phyloP scores from a whole-genome alignment of 2,113 vertebrate species.

The Spizaetus ornatus region DNA sequence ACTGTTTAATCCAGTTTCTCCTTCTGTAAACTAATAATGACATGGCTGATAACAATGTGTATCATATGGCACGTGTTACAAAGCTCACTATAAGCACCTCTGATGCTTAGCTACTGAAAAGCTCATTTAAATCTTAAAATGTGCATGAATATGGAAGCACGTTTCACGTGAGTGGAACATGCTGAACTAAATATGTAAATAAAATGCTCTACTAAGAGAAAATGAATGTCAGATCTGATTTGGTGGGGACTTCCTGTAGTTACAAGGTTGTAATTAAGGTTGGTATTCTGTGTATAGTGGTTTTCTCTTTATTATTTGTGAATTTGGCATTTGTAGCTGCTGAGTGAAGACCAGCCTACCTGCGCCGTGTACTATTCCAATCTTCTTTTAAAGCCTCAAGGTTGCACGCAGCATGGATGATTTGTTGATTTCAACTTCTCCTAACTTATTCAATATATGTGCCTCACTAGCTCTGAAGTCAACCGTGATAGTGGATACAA shows the following conservation, averaged over 20 bases:
- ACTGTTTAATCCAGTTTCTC: neutral
- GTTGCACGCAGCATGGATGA: neutral
- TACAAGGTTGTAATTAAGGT: neutral
- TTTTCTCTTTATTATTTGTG: neutral
- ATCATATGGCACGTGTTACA: neutral
- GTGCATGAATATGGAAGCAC: neutral
- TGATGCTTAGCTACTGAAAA: neutral
- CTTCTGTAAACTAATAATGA: neutral
- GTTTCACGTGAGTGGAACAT: neutral
- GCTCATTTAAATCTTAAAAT: neutral
- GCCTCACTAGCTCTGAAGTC: conserved; percentile 47
- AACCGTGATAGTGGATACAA: neutral
- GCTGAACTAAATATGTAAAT: neutral
- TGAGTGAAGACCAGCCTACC: neutral
- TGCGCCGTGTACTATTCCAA: neutral
- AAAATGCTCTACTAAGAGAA: neutral
- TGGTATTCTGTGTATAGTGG: neutral
- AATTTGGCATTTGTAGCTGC: neutral
- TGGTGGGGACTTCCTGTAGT: neutral
- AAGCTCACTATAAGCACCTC: neutral
- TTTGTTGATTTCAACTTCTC: conserved; percentile 44
- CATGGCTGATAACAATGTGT: rapidly evolving
- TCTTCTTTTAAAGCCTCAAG: neutral
- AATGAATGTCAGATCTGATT: neutral
- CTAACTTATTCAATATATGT: conserved; percentile 47